phyloP scores from a whole-genome alignment of 2,888 invertebrate species.

The Oeneis ivallda region DNA sequence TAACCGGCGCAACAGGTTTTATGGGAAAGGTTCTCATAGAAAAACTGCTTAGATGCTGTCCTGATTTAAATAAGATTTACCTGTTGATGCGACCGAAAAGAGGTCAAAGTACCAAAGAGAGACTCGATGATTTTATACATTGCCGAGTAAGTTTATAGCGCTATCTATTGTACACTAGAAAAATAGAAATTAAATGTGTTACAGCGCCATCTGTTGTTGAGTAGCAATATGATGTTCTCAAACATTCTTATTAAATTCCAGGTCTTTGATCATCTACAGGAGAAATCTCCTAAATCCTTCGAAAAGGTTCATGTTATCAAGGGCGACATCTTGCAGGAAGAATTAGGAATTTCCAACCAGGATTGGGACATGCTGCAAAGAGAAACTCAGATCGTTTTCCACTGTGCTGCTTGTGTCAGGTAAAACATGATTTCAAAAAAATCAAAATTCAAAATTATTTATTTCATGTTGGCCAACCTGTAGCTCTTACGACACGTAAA shows the following conservation, averaged over 20 bases:
- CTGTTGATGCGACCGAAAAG: slow-evolving; percentile 88
- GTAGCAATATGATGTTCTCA: not conserved
- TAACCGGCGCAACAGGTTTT: slow-evolving; percentile 93
- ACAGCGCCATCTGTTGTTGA: slow-evolving; percentile 18
- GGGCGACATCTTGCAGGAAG: slow-evolving; percentile 84
- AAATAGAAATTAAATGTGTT: not conserved
- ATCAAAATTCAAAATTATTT: too few relatives aligned
- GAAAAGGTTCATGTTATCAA: slow-evolving; percentile 85
- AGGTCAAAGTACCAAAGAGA: slow-evolving; percentile 83
- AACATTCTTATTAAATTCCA: slow-evolving; percentile 44
- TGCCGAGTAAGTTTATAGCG: slow-evolving; percentile 62
- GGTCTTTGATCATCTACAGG: slow-evolving; percentile 81
- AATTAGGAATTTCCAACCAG: slow-evolving; percentile 81
- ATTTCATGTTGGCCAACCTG: too few relatives aligned
- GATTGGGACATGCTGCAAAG: slow-evolving; percentile 82
- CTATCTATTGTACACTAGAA: not conserved
- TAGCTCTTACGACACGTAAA: too few relatives aligned
- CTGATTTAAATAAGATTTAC: slow-evolving; percentile 85
- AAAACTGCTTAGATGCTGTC: slow-evolving; percentile 87
- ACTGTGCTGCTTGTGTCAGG: slow-evolving; percentile 93
- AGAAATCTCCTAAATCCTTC: slow-evolving; percentile 78
- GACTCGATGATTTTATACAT: slow-evolving; percentile 82
- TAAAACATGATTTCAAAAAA: slow-evolving; percentile 38
- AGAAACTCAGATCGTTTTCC: slow-evolving; percentile 88
- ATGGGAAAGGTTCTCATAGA: slow-evolving; percentile 92